A percentile compares a stretch with the other conserved stretches of the same genome.
Evolutionary conservation across 2,888 invertebrate species (phyloP).

Genomic region (Diaperis boleti): DNA sequence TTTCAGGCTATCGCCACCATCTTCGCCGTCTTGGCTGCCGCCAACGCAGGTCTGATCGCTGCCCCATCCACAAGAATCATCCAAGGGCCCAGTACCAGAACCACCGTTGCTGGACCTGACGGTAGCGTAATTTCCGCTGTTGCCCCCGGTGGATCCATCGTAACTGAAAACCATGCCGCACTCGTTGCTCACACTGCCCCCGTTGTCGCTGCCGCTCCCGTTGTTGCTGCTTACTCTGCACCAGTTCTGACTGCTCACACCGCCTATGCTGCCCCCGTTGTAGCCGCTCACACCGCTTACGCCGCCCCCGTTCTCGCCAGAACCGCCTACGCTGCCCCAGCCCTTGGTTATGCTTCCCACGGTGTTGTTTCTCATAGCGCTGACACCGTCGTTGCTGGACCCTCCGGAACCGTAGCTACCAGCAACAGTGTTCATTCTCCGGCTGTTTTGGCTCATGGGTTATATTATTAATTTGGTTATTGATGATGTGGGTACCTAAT

Average conservation of each 20-base stretch:
- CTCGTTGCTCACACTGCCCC: slow-evolving; percentile 45
- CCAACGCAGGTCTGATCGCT: slow-evolving; percentile 53
- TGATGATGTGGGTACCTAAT: slow-evolving; percentile 12
- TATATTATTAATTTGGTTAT: slow-evolving; percentile 8
- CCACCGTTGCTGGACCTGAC: slow-evolving; percentile 55
- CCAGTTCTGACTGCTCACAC: no score
- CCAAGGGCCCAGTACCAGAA: slow-evolving; percentile 56
- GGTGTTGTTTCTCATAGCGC: slow-evolving; percentile 51
- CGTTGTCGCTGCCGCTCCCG: slow-evolving; percentile 49
- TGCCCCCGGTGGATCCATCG: no score
- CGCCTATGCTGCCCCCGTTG: slow-evolving; percentile 50
- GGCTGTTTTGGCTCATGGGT: slow-evolving; percentile 13
- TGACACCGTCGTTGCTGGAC: slow-evolving; percentile 46
- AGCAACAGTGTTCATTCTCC: slow-evolving; percentile 35
- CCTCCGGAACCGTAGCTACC: slow-evolving; percentile 43
- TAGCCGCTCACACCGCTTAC: slow-evolving; percentile 46
- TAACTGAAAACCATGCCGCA: slow-evolving; percentile 45
- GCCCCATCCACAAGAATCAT: slow-evolving; percentile 52
- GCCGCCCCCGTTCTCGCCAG: slow-evolving; percentile 46
- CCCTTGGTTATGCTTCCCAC: no score
- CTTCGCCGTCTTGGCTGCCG: slow-evolving; percentile 54
- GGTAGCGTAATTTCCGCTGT: slow-evolving; percentile 53
- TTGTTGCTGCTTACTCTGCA: no score
- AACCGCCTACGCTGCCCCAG: slow-evolving; percentile 35
- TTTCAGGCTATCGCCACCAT: no score